Evolutionary conservation across 1,140 invertebrate genomes (phyloP).

Genomic region (Dermatophagoides farinae): DNA sequence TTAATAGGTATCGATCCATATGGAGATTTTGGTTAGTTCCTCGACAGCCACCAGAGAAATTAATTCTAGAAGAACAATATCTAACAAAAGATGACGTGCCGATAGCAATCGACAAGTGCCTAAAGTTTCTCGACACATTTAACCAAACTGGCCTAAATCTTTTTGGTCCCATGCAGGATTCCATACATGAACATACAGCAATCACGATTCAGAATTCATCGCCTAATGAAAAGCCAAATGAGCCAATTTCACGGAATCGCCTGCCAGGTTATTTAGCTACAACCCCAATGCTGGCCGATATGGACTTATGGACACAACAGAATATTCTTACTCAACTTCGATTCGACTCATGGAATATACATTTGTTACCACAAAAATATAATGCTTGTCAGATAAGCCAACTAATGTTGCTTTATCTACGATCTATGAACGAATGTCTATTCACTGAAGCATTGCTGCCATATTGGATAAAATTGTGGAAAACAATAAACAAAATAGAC

Average conservation of each 20-base stretch:
- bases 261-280: background rate
- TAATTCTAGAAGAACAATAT: constrained; percentile 13
- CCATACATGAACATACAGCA: background rate
- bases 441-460: constrained; percentile 13
- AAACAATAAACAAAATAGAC: background rate
- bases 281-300: too few relatives aligned
- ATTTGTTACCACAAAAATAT: background rate
- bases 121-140: constrained; percentile 16
- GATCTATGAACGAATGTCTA: constrained; percentile 14
- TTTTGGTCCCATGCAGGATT: background rate
- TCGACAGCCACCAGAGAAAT: background rate
- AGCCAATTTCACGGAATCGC: background rate
- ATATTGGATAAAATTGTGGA: constrained; percentile 7
- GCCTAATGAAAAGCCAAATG: background rate
- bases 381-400: constrained; percentile 8
- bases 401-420: constrained; percentile 6
- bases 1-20: background rate
- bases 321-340: background rate
- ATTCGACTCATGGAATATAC: constrained; percentile 10
- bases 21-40: constrained; percentile 5
- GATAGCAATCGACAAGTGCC: constrained; percentile 16
- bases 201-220: background rate
- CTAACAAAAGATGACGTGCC: constrained; percentile 15
- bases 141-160: constrained; percentile 8
- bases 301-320: background rate